Base-by-base conservation (phyloP, 2,888 invertebrate species). In the Agriotes lineatus region DNA sequence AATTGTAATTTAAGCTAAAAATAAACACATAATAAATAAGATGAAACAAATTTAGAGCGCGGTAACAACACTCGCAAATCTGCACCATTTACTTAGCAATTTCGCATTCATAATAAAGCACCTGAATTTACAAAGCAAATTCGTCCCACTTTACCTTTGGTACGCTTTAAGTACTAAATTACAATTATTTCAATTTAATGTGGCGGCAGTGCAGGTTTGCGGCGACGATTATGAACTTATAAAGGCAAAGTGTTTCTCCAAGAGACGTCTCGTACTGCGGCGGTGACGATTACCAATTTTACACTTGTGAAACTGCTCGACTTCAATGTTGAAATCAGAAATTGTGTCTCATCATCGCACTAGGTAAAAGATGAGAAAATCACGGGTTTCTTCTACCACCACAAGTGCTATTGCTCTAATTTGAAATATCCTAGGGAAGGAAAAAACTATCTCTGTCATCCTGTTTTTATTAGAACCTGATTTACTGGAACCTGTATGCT, bases 221-320 rank as follows among this genome's bases (percentile, higher is more conserved):
- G 35, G 20, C 61, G 33, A 50, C 37, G 16, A 61, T 50, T 50
- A 16, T 12, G 10, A 45, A 14, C 16, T 35, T 25, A 18, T 39
- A 61, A 39, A 35, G 19, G 20, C 10, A 35, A 50, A 22, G 22
- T 37, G 37, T 39, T 50, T 12, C 22, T 20, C n/a, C 14, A 50
- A 50, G 4, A 50, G 30, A n/a, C 7, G 35, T 16, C 16, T 50
- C 37, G 33, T 59, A 45, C 48, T 9, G 20, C 19, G 5, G 7
- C n/a, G 20, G 19, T 12, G 33, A 54, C 62, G 39, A 62, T 62
- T 62, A 62, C 54, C 62, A 14, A 62, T 62, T 62, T 62, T 62
- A 54, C 54, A 62, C 62, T 37, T 48, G 22, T 50, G 48, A 50
- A 52, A 52, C 9, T 42, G 42, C 45, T 20, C 1, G 45, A 1